A percentile compares a stretch with the other conserved stretches of the same genome.
Evolutionary conservation across 2,113 vertebrate genomes (phyloP).

Genomic region (Typhlomys cinereus): DNA sequence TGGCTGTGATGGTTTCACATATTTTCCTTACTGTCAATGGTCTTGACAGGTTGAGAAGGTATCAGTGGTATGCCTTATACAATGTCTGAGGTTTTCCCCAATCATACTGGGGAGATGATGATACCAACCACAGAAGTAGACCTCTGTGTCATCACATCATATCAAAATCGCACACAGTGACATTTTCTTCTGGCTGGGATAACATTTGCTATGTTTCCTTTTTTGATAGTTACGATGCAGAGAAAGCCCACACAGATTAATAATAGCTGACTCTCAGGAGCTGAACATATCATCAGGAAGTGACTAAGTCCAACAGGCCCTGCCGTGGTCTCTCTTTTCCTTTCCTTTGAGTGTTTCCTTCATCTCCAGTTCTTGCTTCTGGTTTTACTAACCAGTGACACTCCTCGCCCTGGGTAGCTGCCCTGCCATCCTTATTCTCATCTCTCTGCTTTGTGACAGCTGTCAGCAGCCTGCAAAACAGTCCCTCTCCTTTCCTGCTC

Average conservation of each 20-base stretch:
- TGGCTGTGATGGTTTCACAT: neutral
- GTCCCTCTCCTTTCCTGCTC: neutral
- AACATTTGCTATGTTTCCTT: neutral
- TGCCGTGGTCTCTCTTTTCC: neutral
- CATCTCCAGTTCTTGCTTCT: neutral
- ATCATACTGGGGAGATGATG: neutral
- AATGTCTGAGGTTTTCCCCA: neutral
- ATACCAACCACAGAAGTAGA: neutral
- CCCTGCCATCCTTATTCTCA: neutral
- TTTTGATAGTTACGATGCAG: neutral
- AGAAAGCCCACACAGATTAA: neutral
- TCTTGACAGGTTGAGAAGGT: neutral
- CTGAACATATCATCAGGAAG: neutral
- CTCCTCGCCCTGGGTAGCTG: neutral
- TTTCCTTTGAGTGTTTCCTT: slow-evolving; percentile 38
- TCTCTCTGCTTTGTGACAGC: neutral
- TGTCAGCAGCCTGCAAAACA: neutral
- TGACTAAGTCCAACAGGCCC: neutral
- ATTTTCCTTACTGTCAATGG: neutral
- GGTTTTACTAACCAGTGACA: neutral
- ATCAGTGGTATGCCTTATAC: neutral
- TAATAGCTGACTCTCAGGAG: neutral
- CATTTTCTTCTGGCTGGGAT: neutral
- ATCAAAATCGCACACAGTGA: neutral
- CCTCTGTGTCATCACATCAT: neutral